Evolutionary conservation across 2,113 vertebrate genomes (phyloP).

Genomic region (Acanthochromis polyacanthus): DNA sequence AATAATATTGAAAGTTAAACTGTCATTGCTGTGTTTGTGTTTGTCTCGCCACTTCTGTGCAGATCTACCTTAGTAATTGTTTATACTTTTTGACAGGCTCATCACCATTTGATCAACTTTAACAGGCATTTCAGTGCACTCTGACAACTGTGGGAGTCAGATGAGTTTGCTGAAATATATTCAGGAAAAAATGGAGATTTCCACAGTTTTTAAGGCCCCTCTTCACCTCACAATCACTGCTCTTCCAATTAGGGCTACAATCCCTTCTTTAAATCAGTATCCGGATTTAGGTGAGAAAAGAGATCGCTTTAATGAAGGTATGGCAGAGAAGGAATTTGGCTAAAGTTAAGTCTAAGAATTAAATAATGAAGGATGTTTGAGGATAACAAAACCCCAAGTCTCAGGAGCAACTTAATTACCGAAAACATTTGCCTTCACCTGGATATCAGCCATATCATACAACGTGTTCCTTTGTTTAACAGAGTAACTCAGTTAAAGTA

Average conservation of each 20-base stretch:
- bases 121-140: not conserved
- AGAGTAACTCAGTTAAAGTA: not conserved
- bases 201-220: conserved; percentile 2
- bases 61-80: not conserved
- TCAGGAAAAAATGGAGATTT: conserved; percentile 2
- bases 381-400: conserved; percentile 2
- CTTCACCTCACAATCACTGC: not conserved
- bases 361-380: conserved; percentile 22
- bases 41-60: not conserved
- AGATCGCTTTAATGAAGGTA: conserved; percentile 36
- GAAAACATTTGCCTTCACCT: conserved; percentile 1
- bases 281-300: conserved; percentile 23
- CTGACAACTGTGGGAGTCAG: conserved; percentile 12
- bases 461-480: not conserved
- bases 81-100: not conserved
- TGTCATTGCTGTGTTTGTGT: not conserved
- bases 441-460: not conserved
- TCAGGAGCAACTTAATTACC: conserved; percentile 1
- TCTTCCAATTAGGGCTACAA: conserved; percentile 44
- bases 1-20: not conserved
- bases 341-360: conserved; percentile 16
- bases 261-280: conserved; percentile 40
- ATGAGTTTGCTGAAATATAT: conserved; percentile 18
- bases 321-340: not conserved
- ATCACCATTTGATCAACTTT: conserved; percentile 14